Percentiles rank a stretch among this genome's conserved stretches.
Conservation (phyloP, 2,797 vertebrate species). For the Loris lydekkerianus region DNA sequence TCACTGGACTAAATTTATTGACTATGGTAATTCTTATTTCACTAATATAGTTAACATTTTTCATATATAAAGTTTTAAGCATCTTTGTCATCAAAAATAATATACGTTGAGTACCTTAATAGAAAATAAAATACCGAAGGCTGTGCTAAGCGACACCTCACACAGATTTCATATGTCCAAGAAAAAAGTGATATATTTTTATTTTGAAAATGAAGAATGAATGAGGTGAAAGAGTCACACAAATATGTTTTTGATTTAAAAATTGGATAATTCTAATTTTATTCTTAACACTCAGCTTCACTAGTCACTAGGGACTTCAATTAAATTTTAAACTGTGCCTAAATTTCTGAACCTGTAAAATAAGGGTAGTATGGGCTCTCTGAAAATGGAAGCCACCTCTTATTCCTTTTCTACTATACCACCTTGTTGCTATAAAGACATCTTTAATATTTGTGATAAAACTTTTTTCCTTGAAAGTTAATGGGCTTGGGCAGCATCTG, state of each 20-base stretch:
- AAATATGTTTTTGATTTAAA: neutral
- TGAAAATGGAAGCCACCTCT: neutral
- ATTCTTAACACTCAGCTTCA: neutral
- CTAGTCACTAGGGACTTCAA: neutral
- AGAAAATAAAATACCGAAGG: neutral
- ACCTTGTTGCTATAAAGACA: neutral
- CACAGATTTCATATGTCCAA: neutral
- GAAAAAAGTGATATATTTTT: neutral
- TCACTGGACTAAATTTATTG: neutral
- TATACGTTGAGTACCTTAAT: neutral
- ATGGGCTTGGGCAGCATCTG: neutral
- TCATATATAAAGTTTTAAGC: neutral
- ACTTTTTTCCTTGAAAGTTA: neutral
- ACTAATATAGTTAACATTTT: neutral
- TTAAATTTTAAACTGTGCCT: neutral
- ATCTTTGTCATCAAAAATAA: neutral
- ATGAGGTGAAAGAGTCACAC: neutral
- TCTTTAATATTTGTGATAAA: neutral
- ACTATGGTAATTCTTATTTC: neutral
- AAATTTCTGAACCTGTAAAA: neutral
- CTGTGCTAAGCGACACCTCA: accelerated
- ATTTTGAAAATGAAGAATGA: neutral
- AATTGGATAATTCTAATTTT: neutral
- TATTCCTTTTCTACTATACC: neutral
- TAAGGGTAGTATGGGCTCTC: neutral